Evolutionary conservation across 2,797 vertebrate species (phyloP).

Genomic region (Gallinago stenura): DNA sequence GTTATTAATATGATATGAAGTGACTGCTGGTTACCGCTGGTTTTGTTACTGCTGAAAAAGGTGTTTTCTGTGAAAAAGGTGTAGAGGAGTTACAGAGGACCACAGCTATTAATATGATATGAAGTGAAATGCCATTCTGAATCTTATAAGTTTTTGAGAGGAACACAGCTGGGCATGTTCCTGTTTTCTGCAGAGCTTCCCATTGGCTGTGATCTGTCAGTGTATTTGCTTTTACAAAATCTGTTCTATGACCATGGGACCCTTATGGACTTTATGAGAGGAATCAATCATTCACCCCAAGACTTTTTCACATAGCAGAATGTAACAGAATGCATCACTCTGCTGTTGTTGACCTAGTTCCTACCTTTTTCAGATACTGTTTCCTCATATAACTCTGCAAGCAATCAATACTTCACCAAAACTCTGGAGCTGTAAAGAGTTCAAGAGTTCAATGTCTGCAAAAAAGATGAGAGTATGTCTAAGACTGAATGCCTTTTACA

Average conservation of each 20-base stretch:
- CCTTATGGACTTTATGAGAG: background rate
- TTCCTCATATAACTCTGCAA: background rate
- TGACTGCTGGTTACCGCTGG: background rate
- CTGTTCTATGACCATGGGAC: background rate
- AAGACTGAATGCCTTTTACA: background rate
- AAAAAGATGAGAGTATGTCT: background rate
- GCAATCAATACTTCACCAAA: fast-evolving
- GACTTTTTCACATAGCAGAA: background rate
- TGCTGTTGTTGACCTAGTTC: background rate
- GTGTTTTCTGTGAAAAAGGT: background rate
- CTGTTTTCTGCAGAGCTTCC: background rate
- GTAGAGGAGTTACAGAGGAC: background rate
- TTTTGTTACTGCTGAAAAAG: background rate
- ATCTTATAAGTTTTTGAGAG: background rate
- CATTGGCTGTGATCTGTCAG: background rate
- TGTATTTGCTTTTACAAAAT: background rate
- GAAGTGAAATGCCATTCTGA: background rate
- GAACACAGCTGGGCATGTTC: background rate
- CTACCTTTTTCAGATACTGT: background rate
- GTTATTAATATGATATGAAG: background rate
- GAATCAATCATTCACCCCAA: background rate
- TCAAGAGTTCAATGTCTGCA: background rate
- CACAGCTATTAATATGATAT: background rate
- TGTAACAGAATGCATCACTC: background rate
- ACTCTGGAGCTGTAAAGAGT: background rate